Evolutionary conservation across 2,113 vertebrate genomes (phyloP).

Genomic region (Anguilla rostrata): DNA sequence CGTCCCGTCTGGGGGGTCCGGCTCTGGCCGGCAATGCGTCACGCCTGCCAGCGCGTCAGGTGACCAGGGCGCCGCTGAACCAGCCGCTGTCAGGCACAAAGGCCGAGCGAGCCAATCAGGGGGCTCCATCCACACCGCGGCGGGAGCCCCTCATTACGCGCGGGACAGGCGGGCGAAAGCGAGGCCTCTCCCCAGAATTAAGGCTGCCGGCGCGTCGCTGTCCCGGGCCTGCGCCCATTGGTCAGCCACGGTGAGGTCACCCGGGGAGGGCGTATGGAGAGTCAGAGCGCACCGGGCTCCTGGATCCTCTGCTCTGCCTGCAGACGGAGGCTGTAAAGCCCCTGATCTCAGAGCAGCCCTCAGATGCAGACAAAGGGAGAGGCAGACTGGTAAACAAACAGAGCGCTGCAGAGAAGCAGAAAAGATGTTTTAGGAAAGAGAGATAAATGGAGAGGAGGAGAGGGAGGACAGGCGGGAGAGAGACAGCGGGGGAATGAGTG

Average conservation of each 20-base stretch:
- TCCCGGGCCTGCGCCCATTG: too few relatives aligned
- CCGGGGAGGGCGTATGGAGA: too few relatives aligned
- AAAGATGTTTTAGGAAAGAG: too few relatives aligned
- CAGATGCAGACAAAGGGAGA: background rate
- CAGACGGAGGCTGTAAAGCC: too few relatives aligned
- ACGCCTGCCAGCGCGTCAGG: background rate
- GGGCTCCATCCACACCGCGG: background rate
- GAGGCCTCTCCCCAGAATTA: background rate
- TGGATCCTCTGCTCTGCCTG: too few relatives aligned
- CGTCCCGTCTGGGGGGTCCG: background rate
- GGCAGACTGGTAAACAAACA: constrained; percentile 3
- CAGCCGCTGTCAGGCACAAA: background rate
- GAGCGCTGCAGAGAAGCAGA: background rate
- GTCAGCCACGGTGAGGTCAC: too few relatives aligned
- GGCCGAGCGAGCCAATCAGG: background rate
- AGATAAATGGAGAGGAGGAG: constrained; percentile 7
- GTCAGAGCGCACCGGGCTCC: too few relatives aligned
- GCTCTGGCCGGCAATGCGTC: background rate
- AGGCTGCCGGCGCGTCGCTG: background rate
- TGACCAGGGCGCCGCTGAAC: background rate
- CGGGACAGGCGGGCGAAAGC: background rate
- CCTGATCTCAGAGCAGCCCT: too few relatives aligned
- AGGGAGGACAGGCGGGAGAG: constrained; percentile 20
- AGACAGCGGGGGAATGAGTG: constrained; percentile 27
- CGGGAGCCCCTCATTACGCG: background rate